Evolutionary conservation across 1,140 invertebrate genomes (phyloP).

Genomic region (Papilio machaon): DNA sequence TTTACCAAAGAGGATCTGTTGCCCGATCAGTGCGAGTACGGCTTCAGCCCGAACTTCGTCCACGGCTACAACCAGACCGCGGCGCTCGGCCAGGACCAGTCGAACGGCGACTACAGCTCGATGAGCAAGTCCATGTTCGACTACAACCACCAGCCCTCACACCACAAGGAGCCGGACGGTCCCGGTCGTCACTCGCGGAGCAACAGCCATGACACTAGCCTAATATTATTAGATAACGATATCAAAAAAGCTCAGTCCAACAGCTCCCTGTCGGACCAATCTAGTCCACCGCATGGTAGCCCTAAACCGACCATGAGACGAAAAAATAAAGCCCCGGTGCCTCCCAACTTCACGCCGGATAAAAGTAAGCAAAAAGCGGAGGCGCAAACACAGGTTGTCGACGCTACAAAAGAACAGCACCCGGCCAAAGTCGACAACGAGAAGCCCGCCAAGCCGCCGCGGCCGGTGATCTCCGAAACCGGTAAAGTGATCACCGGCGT

Average conservation of each 20-base stretch:
- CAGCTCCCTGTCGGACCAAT: slow-evolving; percentile 85
- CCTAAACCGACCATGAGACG: slow-evolving; percentile 87
- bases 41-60: slow-evolving; percentile 67
- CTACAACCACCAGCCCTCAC: slow-evolving; percentile 59
- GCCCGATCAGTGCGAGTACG: slow-evolving; percentile 76
- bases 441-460: slow-evolving; percentile 83
- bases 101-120: slow-evolving; percentile 79
- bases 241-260: slow-evolving; percentile 87
- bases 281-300: slow-evolving; percentile 86
- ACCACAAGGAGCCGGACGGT: slow-evolving; percentile 46
- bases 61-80: slow-evolving; percentile 73
- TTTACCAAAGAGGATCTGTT: slow-evolving; percentile 79
- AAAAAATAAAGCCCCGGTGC: slow-evolving; percentile 88
- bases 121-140: slow-evolving; percentile 82
- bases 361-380: slow-evolving; percentile 66
- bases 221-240: slow-evolving; percentile 78
- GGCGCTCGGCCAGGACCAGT: slow-evolving; percentile 64
- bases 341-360: slow-evolving; percentile 82
- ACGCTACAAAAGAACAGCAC: slow-evolving; percentile 55
- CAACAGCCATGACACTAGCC: slow-evolving; percentile 81
- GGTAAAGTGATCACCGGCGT: slow-evolving; percentile 76
- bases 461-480: slow-evolving; percentile 77
- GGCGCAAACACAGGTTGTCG: slow-evolving; percentile 50
- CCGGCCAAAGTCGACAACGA: slow-evolving; percentile 59
- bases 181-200: slow-evolving; percentile 77